These are phyloP conservation scores for Ochotona curzoniae DNA, from an alignment of 2,113 vertebrate species.

Conservation along the genomic window DNA sequence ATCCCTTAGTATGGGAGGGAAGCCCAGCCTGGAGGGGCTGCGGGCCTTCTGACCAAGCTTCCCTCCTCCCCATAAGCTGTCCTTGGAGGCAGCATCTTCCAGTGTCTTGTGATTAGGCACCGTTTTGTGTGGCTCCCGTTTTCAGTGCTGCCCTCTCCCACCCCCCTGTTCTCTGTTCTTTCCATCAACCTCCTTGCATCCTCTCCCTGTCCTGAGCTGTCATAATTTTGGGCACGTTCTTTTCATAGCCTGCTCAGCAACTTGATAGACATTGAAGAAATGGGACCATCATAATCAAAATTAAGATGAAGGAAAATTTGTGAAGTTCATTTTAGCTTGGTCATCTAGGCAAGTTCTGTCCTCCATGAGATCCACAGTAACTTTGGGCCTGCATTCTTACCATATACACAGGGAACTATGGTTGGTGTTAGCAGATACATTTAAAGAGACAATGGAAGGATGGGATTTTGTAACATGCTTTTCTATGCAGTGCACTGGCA, in stretches of 20 bases:
- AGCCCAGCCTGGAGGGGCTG: not conserved
- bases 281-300: not conserved
- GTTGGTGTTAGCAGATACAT: not conserved
- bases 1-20: not conserved
- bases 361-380: too few species aligned
- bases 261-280: not conserved
- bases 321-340: not conserved
- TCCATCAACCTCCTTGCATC: not conserved
- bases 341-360: too few species aligned
- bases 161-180: not conserved
- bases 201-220: not conserved
- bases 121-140: not conserved
- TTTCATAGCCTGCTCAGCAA: not conserved
- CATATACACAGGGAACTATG: not conserved
- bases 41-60: not conserved
- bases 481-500: accelerated
- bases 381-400: not conserved
- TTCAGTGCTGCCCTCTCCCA: not conserved
- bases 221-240: not conserved
- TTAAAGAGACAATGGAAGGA: not conserved
- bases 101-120: accelerated
- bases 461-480: not conserved
- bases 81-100: not conserved
- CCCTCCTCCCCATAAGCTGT: not conserved
- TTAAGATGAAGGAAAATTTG: not conserved